Conservation (phyloP, 2,888 invertebrate genomes). For the Schizotus pectinicornis region DNA sequence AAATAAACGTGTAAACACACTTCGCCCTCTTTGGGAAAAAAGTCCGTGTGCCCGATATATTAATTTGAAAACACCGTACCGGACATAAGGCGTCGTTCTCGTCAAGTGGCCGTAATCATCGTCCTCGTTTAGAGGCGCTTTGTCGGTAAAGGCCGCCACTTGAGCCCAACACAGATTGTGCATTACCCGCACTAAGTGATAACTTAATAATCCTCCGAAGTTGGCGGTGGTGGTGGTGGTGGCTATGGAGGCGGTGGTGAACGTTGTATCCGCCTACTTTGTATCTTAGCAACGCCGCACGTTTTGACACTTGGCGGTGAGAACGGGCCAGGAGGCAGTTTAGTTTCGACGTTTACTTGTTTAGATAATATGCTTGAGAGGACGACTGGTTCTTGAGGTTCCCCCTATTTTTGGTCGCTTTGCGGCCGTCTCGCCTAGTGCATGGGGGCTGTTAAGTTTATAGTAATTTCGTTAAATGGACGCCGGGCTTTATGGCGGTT, state of each 20-base stretch:
- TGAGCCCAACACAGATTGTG: conserved; percentile 48
- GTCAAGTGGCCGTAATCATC: conserved; percentile 41
- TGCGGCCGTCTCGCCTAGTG: background rate
- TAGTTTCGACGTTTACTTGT: conserved; percentile 13
- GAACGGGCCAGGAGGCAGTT: background rate
- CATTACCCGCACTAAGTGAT: conserved; percentile 43
- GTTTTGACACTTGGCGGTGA: conserved; percentile 44
- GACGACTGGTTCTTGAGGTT: background rate
- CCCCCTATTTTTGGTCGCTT: background rate
- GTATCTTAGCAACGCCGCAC: conserved; percentile 56
- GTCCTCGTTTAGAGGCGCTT: conserved; percentile 46
- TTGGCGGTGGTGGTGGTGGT: conserved; percentile 13
- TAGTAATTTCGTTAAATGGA: conserved; percentile 29
- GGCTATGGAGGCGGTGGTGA: conserved; percentile 14
- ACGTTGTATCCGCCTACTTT: conserved; percentile 35
- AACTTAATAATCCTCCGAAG: conserved; percentile 36
- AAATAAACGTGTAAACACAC: conserved; percentile 37
- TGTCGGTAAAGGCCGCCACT: conserved; percentile 45
- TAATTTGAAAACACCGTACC: conserved; percentile 38
- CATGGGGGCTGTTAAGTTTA: conserved; percentile 22
- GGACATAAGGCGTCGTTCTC: conserved; percentile 38
- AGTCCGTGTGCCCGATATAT: conserved; percentile 21
- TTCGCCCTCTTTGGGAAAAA: conserved; percentile 34
- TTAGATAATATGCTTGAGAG: background rate
- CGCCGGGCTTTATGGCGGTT: conserved; percentile 27